A percentile compares a stretch with the other conserved stretches of the same genome.
Conservation (phyloP, 2,888 invertebrate genomes). For the Lasioglossum malachurum region DNA sequence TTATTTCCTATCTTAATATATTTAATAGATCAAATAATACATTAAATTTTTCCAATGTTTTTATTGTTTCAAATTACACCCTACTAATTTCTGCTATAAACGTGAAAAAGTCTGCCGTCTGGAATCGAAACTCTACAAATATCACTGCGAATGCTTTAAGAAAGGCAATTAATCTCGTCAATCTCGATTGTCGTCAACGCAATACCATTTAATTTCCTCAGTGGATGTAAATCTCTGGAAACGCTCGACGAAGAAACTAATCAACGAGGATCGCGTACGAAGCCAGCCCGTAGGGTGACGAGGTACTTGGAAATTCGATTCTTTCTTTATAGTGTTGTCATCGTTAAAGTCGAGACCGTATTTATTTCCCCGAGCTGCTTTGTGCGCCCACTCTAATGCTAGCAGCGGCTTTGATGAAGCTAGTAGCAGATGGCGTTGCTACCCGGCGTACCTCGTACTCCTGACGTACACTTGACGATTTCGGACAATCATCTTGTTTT, state of each 20-base stretch:
- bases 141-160: neutral
- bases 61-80: too few species aligned
- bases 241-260: neutral
- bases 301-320: constrained; percentile 76
- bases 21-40: too few species aligned
- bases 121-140: neutral
- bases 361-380: constrained; percentile 34
- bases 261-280: constrained; percentile 24
- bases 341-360: constrained; percentile 66
- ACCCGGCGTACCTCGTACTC: constrained; percentile 11
- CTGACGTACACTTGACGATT: neutral
- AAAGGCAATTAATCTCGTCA: neutral
- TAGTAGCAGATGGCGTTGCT: constrained; percentile 31
- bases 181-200: neutral
- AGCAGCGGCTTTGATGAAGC: constrained; percentile 65
- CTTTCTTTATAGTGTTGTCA: constrained; percentile 77
- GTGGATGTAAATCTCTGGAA: neutral
- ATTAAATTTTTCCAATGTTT: too few species aligned
- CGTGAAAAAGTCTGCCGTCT: neutral
- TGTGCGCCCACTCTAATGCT: constrained; percentile 13
- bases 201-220: neutral
- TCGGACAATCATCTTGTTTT: neutral
- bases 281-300: constrained; percentile 28
- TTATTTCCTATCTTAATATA: too few species aligned
- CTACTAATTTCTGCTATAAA: too few species aligned